These are phyloP conservation scores for Quadriops clusia DNA, from an alignment of 2,888 invertebrate species.

Conservation along the genomic window DNA sequence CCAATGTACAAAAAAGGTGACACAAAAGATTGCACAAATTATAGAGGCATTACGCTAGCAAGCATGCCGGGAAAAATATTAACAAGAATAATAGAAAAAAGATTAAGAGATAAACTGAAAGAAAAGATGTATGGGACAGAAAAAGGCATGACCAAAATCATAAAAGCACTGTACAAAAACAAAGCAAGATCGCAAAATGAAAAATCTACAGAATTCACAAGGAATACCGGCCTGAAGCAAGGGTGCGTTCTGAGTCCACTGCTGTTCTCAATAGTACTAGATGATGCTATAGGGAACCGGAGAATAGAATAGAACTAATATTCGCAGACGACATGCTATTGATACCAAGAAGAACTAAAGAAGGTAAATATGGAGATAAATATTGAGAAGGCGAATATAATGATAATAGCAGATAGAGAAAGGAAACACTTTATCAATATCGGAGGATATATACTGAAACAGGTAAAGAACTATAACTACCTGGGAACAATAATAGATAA, in stretches of 20 bases:
- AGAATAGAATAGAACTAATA: slow-evolving; percentile 9
- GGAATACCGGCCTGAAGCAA: slow-evolving; percentile 10
- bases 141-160: too few relatives aligned
- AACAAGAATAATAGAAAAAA: slow-evolving; percentile 11
- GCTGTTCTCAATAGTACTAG: slow-evolving; percentile 10
- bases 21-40: slow-evolving; percentile 11
- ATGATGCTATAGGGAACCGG: slow-evolving; percentile 11
- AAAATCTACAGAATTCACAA: slow-evolving; percentile 11
- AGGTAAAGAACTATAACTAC: slow-evolving; percentile 10
- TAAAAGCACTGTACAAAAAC: too few relatives aligned
- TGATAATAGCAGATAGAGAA: too few relatives aligned
- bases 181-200: slow-evolving; percentile 11
- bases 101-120: slow-evolving; percentile 9
- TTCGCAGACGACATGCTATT: slow-evolving; percentile 12
- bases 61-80: slow-evolving; percentile 9
- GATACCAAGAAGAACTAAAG: slow-evolving; percentile 9
- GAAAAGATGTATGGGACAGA: slow-evolving; percentile 2
- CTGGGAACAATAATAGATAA: slow-evolving; percentile 10
- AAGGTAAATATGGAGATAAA: slow-evolving; percentile 11
- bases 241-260: slow-evolving; percentile 11
- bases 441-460: too few relatives aligned
- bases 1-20: slow-evolving; percentile 13
- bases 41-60: slow-evolving; percentile 10
- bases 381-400: slow-evolving; percentile 9
- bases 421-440: too few relatives aligned